These are phyloP conservation scores for Schlechtendalia chinensis DNA, from an alignment of 1,140 invertebrate species.

Conservation along the genomic window DNA sequence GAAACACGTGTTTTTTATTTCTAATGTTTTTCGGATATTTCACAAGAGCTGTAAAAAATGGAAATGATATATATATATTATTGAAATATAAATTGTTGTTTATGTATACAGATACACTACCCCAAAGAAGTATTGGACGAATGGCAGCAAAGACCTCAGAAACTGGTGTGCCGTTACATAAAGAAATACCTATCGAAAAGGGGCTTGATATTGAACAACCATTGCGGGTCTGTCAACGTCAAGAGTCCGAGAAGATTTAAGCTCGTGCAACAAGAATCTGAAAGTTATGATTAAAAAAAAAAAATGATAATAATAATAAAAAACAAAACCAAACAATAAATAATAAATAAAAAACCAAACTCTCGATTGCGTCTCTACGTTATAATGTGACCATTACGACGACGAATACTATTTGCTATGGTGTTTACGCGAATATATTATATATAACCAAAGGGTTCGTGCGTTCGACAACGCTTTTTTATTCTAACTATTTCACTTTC, in stretches of 20 bases:
- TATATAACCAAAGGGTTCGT: background rate
- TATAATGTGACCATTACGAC: too few species aligned
- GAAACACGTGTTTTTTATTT: too few species aligned
- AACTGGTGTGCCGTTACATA: constrained; percentile 84
- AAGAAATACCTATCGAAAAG: constrained; percentile 75
- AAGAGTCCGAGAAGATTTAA: constrained; percentile 82
- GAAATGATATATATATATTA: too few species aligned
- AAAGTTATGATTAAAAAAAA: constrained; percentile 75
- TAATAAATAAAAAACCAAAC: too few species aligned
- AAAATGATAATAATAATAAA: too few species aligned
- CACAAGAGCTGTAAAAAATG: too few species aligned
- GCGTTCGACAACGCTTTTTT: background rate
- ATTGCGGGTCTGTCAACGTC: constrained; percentile 63
- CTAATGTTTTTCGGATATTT: too few species aligned
- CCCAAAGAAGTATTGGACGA: constrained; percentile 87
- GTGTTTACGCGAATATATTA: too few species aligned
- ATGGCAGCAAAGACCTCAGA: constrained; percentile 90
- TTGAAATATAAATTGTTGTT: background rate
- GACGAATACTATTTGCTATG: too few species aligned
- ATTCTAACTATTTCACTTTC: constrained; percentile 16
- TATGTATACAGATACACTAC: constrained; percentile 67
- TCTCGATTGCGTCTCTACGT: too few species aligned
- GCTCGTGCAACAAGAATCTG: constrained; percentile 84
- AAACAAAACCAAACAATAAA: too few species aligned
- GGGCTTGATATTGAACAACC: constrained; percentile 59